A percentile compares a stretch with the other conserved stretches of the same genome.
Conservation (phyloP, 1,140 invertebrate species). For the Tetramorium parvispinum region DNA sequence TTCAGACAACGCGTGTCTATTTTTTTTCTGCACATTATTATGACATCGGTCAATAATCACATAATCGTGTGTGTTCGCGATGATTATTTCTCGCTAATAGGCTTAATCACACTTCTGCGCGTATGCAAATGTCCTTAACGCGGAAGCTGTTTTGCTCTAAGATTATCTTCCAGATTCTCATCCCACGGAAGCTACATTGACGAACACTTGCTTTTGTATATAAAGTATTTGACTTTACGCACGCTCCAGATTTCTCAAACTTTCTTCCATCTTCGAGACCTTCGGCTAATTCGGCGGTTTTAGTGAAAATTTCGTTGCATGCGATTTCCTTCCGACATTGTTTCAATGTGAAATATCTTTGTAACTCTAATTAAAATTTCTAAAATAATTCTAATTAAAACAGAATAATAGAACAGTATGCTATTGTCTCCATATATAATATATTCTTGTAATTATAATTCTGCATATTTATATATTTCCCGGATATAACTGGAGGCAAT, state of each 20-base stretch:
- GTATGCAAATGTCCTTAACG: constrained; percentile 1
- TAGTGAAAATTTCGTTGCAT: not conserved
- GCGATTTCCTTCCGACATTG: not conserved
- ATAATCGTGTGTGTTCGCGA: not conserved
- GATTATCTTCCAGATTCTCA: constrained; percentile 15
- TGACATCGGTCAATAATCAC: constrained; percentile 11
- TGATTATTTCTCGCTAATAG: constrained; percentile 4
- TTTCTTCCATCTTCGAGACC: not conserved
- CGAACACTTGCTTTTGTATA: not conserved
- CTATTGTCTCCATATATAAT: not conserved
- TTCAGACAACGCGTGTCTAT: not conserved
- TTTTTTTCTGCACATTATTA: not conserved
- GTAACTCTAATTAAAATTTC: not conserved
- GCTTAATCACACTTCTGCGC: not conserved
- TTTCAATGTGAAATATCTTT: not conserved
- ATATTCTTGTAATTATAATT: not conserved
- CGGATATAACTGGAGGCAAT: not conserved
- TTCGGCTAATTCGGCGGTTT: not conserved
- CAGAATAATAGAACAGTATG: not conserved
- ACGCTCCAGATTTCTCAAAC: constrained; percentile 11
- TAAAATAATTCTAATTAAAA: constrained; percentile 15
- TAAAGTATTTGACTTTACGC: not conserved
- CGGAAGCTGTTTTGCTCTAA: not conserved
- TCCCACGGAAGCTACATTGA: constrained; percentile 6
- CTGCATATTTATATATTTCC: not conserved